Conservation (phyloP, 2,888 invertebrate genomes). For the Graphium colonna region DNA sequence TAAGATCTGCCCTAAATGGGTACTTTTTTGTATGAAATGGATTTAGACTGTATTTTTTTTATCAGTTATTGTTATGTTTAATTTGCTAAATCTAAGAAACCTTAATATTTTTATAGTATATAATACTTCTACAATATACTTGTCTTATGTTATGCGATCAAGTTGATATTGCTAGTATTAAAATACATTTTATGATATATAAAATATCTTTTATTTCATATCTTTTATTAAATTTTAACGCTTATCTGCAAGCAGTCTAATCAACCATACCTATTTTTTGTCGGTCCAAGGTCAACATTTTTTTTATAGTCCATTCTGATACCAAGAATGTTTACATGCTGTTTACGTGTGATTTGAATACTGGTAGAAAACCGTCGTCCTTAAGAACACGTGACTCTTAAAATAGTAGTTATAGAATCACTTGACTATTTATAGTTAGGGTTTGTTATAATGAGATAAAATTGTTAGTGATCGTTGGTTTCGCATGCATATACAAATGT, state of each 20-base stretch:
- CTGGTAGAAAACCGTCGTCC: too few species aligned
- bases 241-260: not conserved
- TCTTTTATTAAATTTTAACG: slow-evolving; percentile 1
- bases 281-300: too few species aligned
- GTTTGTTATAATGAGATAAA: slow-evolving; percentile 11
- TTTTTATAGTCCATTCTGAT: not conserved
- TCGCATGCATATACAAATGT: slow-evolving; percentile 26
- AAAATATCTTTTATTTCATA: too few species aligned
- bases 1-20: slow-evolving; percentile 54
- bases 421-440: slow-evolving; percentile 20
- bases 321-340: not conserved
- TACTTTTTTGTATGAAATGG: slow-evolving; percentile 78
- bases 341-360: slow-evolving; percentile 18
- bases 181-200: slow-evolving; percentile 25
- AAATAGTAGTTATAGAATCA: not conserved
- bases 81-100: not conserved
- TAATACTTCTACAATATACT: not conserved
- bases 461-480: slow-evolving; percentile 34
- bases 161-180: slow-evolving; percentile 24
- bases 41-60: slow-evolving; percentile 25
- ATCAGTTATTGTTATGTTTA: not conserved
- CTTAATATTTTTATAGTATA: not conserved
- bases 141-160: slow-evolving; percentile 8
- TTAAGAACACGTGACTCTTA: not conserved
- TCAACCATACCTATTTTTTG: too few species aligned